These are phyloP conservation scores for Colius striatus DNA, from an alignment of 2,113 vertebrate genomes.

Conservation along the genomic window DNA sequence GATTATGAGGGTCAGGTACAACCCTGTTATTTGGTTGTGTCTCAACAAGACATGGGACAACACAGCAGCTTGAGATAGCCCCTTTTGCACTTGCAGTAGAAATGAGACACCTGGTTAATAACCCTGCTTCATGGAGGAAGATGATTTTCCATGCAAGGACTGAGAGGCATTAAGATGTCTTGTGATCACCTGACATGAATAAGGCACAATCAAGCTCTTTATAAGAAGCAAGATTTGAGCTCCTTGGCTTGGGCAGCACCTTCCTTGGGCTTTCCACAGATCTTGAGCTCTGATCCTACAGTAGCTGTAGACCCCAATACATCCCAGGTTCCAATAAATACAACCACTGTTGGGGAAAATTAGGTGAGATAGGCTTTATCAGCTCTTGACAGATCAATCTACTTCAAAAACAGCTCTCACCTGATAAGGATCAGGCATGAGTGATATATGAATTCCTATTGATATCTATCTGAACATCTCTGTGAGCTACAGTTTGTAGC, in stretches of 20 bases:
- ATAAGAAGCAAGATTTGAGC: not conserved
- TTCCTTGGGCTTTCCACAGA: not conserved
- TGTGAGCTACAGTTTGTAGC: not conserved
- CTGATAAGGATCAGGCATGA: not conserved
- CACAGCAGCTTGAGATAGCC: fast-evolving
- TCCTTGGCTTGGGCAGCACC: not conserved
- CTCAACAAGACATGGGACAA: not conserved
- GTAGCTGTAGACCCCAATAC: not conserved
- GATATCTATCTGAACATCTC: not conserved
- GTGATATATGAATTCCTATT: not conserved
- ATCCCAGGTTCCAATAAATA: not conserved
- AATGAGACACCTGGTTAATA: not conserved
- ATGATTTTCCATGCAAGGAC: not conserved
- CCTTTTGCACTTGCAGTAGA: not conserved
- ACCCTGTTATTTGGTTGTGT: fast-evolving
- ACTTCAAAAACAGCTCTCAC: not conserved
- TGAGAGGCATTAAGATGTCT: not conserved
- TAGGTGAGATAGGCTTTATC: not conserved
- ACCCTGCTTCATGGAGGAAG: not conserved
- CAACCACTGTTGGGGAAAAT: not conserved
- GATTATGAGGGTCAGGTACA: not conserved
- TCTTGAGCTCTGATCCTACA: not conserved
- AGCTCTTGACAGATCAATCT: not conserved
- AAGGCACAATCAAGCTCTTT: not conserved
- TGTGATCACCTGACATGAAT: not conserved